Percentiles rank a stretch among this genome's conserved stretches.
phyloP scores from a whole-genome alignment of 1,140 invertebrate species.

The Trichonephila clavata region DNA sequence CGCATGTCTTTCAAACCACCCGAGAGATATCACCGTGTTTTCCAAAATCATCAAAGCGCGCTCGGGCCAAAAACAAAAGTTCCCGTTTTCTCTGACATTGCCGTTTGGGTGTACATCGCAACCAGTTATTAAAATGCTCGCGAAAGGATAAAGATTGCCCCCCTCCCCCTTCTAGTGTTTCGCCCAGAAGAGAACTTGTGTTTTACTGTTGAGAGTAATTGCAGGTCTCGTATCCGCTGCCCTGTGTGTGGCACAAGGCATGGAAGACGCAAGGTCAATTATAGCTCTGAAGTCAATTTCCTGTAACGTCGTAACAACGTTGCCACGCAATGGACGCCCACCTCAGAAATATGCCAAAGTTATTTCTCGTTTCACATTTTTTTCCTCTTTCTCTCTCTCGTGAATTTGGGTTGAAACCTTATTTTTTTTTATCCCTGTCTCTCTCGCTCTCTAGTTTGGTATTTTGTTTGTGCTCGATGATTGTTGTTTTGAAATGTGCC shows the following conservation, averaged over 20 bases:
- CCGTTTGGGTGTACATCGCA: neutral
- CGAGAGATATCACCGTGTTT: neutral
- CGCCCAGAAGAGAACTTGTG: slow-evolving; percentile 57
- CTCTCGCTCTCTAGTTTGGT: neutral
- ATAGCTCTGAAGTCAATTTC: slow-evolving; percentile 72
- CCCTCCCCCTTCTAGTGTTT: slow-evolving; percentile 4
- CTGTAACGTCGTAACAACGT: slow-evolving; percentile 66
- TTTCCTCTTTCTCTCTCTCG: neutral
- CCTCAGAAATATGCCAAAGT: slow-evolving; percentile 41
- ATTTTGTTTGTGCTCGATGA: too few species aligned
- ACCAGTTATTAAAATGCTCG: slow-evolving; percentile 64
- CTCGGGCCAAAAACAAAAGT: slow-evolving; percentile 21
- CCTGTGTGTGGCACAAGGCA: slow-evolving; percentile 39
- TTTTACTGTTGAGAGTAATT: slow-evolving; percentile 68
- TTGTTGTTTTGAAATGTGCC: too few species aligned
- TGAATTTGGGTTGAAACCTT: slow-evolving; percentile 2
- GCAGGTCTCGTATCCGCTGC: slow-evolving; percentile 58
- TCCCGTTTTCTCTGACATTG: neutral
- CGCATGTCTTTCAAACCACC: neutral
- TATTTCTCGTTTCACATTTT: neutral
- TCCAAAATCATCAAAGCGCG: neutral
- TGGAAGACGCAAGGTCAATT: slow-evolving; percentile 50
- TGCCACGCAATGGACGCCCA: slow-evolving; percentile 44
- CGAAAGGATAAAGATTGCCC: slow-evolving; percentile 16
- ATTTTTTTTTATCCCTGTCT: neutral